These are phyloP conservation scores for Nemopilema nomurai DNA, from an alignment of 30 jellyfish, hydroid and myxozoan genomes.

Conservation along the genomic window DNA sequence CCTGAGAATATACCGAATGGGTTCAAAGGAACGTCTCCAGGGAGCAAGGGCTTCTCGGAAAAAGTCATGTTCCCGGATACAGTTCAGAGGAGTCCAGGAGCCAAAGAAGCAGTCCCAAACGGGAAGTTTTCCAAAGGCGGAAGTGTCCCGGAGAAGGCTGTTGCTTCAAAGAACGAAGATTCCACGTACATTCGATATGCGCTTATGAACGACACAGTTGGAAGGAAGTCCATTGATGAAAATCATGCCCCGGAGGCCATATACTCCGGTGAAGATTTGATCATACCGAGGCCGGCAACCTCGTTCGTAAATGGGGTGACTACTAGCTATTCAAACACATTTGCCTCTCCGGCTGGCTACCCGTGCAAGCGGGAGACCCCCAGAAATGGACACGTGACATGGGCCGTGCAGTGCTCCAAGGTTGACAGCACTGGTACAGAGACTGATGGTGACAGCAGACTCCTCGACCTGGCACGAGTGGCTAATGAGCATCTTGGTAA, in stretches of 20 bases:
- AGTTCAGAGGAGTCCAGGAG: neutral
- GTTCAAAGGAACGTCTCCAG: neutral
- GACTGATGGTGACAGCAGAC: conserved; percentile 73
- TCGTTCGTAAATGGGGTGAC: conserved; percentile 33
- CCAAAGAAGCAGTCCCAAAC: neutral
- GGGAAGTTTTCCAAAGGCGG: conserved; percentile 4
- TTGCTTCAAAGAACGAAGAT: conserved; percentile 17
- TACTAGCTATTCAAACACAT: neutral
- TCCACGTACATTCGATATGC: conserved; percentile 35
- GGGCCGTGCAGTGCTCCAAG: conserved; percentile 73
- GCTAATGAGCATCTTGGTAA: conserved; percentile 88
- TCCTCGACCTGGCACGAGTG: conserved; percentile 77
- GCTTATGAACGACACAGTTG: neutral
- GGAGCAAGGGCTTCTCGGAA: neutral
- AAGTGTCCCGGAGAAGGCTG: neutral
- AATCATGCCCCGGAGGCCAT: conserved; percentile 6
- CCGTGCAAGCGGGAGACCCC: conserved; percentile 7
- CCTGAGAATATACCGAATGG: conserved; percentile 29
- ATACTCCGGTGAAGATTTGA: neutral
- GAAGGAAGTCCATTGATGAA: conserved; percentile 13
- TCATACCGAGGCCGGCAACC: conserved; percentile 23
- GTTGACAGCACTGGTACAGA: conserved; percentile 81
- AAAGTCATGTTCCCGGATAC: conserved; percentile 3
- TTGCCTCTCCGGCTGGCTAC: conserved; percentile 1
- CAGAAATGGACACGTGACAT: conserved; percentile 2